Conservation (phyloP, 2,113 vertebrate genomes). For the Zosterops lateralis region DNA sequence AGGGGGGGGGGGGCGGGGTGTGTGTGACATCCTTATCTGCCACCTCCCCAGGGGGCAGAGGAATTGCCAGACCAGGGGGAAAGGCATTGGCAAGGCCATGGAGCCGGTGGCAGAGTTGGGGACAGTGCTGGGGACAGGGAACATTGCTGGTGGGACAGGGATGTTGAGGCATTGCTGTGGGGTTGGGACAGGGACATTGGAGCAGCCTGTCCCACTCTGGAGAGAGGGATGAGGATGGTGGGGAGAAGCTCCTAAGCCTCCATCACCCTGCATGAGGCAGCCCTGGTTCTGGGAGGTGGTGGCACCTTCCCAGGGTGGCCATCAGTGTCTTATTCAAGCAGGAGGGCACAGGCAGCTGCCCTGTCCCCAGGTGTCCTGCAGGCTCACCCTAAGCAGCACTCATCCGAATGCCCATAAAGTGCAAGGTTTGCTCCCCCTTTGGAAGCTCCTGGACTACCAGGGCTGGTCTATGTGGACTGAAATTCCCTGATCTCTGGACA, state of each 20-base stretch:
- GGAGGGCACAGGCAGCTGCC: background rate
- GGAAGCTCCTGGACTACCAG: background rate
- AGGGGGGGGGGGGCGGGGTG: too few relatives aligned
- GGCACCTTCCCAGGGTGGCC: background rate
- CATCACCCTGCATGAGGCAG: too few relatives aligned
- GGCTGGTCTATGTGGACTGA: background rate
- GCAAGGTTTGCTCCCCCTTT: background rate
- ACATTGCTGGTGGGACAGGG: background rate
- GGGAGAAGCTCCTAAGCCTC: background rate
- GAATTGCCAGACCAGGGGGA: background rate
- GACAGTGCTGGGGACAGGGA: background rate
- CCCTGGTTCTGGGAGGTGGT: background rate
- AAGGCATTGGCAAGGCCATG: background rate
- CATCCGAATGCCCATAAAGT: background rate
- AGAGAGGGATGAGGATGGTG: background rate
- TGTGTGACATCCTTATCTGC: background rate
- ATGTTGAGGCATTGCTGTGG: fast-evolving
- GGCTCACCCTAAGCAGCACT: background rate
- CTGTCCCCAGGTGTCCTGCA: background rate
- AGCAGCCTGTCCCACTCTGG: background rate
- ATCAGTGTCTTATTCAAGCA: fast-evolving
- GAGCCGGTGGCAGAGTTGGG: background rate
- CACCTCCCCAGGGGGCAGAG: background rate
- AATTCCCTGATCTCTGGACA: background rate
- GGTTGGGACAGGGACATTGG: fast-evolving